phyloP scores from a whole-genome alignment of 2,888 invertebrate genomes.

The Operophtera brumata region DNA sequence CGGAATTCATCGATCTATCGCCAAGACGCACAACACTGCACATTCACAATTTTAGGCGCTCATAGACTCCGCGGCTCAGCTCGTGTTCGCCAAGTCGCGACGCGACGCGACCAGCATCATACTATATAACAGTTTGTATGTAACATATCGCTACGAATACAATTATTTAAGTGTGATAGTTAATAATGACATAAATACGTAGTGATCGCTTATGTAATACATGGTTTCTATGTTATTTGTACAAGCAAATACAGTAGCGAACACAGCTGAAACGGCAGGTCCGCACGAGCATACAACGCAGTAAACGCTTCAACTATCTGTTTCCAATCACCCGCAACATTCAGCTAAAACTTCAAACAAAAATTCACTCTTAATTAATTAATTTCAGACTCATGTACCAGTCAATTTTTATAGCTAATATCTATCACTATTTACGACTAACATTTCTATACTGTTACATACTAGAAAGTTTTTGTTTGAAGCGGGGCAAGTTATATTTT shows the following conservation, averaged over 20 bases:
- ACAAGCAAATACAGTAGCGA: constrained; percentile 4
- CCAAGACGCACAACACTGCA: constrained; percentile 64
- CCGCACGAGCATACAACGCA: constrained; percentile 15
- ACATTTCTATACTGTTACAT: constrained; percentile 41
- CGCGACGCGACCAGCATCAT: background rate
- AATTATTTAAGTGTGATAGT: background rate
- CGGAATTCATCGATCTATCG: constrained; percentile 55
- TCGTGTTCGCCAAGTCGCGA: constrained; percentile 16
- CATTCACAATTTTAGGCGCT: constrained; percentile 34
- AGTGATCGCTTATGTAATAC: constrained; percentile 3
- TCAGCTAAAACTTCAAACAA: constrained; percentile 60
- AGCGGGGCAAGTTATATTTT: constrained; percentile 45
- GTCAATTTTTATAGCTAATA: constrained; percentile 53
- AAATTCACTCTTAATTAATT: constrained; percentile 60
- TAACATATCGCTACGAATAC: constrained; percentile 5
- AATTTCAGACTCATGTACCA: constrained; percentile 68
- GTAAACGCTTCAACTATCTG: constrained; percentile 8
- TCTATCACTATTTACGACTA: constrained; percentile 59
- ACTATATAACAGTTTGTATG: constrained; percentile 1
- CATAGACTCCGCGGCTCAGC: constrained; percentile 33
- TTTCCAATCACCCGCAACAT: constrained; percentile 28
- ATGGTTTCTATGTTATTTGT: constrained; percentile 1
- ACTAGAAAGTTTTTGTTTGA: constrained; percentile 65
- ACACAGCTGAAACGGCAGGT: background rate
- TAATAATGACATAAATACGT: constrained; percentile 4